Percentiles rank a stretch among this genome's conserved stretches.
phyloP scores from a whole-genome alignment of 2,113 vertebrate genomes.

The Paedocypris sp. region DNA sequence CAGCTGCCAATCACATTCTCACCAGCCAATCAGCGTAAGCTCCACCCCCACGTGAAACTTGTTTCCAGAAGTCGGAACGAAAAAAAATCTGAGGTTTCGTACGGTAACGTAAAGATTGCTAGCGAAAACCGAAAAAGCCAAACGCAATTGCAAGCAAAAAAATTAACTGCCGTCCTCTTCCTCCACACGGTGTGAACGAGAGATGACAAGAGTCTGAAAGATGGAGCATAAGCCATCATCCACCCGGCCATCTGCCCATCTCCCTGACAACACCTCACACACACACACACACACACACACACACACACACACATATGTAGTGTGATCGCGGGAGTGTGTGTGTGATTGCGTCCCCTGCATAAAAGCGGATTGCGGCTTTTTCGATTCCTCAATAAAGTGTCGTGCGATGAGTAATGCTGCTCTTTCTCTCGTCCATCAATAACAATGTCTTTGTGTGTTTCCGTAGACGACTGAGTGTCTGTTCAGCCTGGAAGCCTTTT shows the following conservation, averaged over 20 bases:
- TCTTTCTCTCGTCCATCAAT: constrained; percentile 1
- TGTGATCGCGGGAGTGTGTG: too few relatives aligned
- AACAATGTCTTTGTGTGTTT: background rate
- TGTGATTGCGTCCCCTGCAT: constrained; percentile 2
- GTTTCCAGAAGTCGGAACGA: too few relatives aligned
- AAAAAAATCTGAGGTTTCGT: too few relatives aligned
- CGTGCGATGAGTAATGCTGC: background rate
- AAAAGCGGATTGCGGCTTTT: background rate
- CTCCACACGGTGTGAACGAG: too few relatives aligned
- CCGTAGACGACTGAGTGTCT: constrained; percentile 64
- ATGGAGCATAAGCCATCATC: constrained; percentile 30
- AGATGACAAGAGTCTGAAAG: too few relatives aligned
- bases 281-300: constrained; percentile 5
- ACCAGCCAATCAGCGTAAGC: too few relatives aligned
- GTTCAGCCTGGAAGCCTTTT: constrained; percentile 82
- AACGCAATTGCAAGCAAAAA: too few relatives aligned
- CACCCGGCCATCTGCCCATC: constrained; percentile 38
- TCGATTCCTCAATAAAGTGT: background rate
- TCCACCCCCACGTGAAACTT: too few relatives aligned
- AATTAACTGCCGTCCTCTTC: too few relatives aligned
- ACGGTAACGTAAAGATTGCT: too few relatives aligned
- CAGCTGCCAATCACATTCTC: too few relatives aligned
- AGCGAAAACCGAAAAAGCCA: too few relatives aligned
- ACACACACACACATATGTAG: background rate
- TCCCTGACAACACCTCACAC: constrained; percentile 32